phyloP scores from a whole-genome alignment of 2,888 invertebrate genomes.

The Heliconius ethilla region DNA sequence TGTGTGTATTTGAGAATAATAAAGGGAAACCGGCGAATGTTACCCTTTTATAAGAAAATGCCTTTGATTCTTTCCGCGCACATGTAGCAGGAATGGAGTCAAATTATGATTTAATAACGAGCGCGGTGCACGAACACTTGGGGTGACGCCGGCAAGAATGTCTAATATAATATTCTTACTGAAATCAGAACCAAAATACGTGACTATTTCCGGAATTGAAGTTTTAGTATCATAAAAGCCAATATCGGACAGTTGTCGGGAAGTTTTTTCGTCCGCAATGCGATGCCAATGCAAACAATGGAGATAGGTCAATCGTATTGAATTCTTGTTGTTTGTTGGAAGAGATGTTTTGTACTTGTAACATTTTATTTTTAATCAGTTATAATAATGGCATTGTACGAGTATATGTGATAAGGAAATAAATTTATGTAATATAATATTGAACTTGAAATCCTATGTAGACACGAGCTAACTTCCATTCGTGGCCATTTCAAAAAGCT shows the following conservation, averaged over 20 bases:
- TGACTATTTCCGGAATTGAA: constrained; percentile 41
- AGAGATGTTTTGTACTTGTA: constrained; percentile 19
- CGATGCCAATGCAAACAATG: constrained; percentile 34
- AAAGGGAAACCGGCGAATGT: constrained; percentile 1
- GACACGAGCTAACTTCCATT: neutral
- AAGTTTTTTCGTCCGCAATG: constrained; percentile 32
- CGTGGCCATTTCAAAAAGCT: neutral
- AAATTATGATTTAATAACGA: constrained; percentile 40
- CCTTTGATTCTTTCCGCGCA: constrained; percentile 26
- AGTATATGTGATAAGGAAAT: neutral
- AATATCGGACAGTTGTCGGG: constrained; percentile 34
- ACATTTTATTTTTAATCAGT: constrained; percentile 8
- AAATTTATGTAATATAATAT: too few species aligned
- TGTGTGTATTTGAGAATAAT: constrained; percentile 9
- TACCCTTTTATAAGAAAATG: constrained; percentile 18
- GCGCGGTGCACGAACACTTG: constrained; percentile 31
- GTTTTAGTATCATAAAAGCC: constrained; percentile 37
- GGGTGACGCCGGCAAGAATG: constrained; percentile 34
- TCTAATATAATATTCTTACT: constrained; percentile 39
- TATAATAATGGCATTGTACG: too few species aligned
- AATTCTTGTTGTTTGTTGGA: constrained; percentile 28
- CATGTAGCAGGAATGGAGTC: constrained; percentile 23
- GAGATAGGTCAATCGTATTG: constrained; percentile 28
- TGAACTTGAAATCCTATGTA: neutral
- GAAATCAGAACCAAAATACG: constrained; percentile 35